phyloP scores from a whole-genome alignment of 2,113 vertebrate species.

The Actinemys pallida region DNA sequence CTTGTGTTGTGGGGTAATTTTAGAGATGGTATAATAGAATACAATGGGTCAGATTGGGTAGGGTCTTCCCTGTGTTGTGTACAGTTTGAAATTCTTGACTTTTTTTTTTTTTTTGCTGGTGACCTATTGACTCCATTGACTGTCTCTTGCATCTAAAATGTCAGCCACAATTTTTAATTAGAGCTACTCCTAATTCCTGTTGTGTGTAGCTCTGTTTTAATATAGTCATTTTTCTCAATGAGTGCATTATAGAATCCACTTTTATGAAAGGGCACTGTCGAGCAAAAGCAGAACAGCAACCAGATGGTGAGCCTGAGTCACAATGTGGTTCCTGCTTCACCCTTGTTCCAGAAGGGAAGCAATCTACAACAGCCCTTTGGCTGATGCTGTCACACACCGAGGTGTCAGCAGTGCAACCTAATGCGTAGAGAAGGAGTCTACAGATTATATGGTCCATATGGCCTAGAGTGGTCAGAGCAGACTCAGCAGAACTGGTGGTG shows the following conservation, averaged over 20 bases:
- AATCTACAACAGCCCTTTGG: not conserved
- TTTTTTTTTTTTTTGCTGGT: not conserved
- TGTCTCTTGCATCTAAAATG: not conserved
- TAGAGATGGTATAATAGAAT: not conserved
- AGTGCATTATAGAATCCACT: not conserved
- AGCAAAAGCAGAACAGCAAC: not conserved
- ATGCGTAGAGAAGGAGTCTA: not conserved
- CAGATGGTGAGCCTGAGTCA: not conserved
- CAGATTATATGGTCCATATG: not conserved
- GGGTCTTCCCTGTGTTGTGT: rapidly evolving
- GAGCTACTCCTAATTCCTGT: not conserved
- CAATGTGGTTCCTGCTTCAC: not conserved
- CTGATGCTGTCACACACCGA: not conserved
- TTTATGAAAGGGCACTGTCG: not conserved
- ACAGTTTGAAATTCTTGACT: rapidly evolving
- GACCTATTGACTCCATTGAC: not conserved
- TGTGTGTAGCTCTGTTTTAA: not conserved
- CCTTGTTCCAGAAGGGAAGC: not conserved
- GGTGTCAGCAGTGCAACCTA: not conserved
- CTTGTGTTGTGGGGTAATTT: not conserved
- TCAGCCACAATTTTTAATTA: not conserved
- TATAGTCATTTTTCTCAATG: not conserved
- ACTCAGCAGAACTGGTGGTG: not conserved
- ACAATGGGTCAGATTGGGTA: not conserved
- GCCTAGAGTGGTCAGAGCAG: not conserved